phyloP scores from a whole-genome alignment of 2,888 invertebrate genomes.

The Myopa testacea region DNA sequence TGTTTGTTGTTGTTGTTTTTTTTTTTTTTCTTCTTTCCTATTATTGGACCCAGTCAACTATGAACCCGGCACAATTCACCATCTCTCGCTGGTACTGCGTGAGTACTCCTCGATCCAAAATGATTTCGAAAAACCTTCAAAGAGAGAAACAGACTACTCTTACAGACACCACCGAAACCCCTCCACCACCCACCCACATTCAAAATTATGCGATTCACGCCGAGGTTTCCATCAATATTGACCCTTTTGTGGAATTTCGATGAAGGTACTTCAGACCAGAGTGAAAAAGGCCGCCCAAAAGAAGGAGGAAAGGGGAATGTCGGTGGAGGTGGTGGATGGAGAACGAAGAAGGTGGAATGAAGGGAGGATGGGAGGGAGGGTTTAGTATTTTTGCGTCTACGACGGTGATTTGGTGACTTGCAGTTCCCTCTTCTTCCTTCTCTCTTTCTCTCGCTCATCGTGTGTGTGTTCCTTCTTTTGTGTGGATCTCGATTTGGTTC shows the following conservation, averaged over 20 bases:
- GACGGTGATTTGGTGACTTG: slow-evolving; percentile 9
- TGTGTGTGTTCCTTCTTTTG: too few species aligned
- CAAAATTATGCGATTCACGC: slow-evolving; percentile 25
- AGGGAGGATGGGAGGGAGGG: not conserved
- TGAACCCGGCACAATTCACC: slow-evolving; percentile 13
- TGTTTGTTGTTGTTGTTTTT: not conserved
- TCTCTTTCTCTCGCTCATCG: too few species aligned
- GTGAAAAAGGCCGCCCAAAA: not conserved
- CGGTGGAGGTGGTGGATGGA: not conserved
- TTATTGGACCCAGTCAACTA: slow-evolving; percentile 18
- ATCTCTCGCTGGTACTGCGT: not conserved
- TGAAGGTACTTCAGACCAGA: not conserved
- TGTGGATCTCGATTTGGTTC: too few species aligned
- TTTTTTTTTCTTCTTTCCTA: not conserved
- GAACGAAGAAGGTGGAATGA: too few species aligned
- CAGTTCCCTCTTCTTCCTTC: too few species aligned
- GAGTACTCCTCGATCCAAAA: too few species aligned
- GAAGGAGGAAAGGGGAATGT: not conserved
- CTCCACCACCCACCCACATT: not conserved
- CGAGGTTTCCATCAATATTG: slow-evolving; percentile 28
- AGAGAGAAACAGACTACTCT: too few species aligned
- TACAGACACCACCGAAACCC: too few species aligned
- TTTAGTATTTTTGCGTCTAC: not conserved
- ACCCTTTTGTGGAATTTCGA: slow-evolving; percentile 26
- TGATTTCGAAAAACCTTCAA: too few species aligned